phyloP scores from a whole-genome alignment of 1,140 invertebrate genomes.

The Pseudomyrmex sp. region DNA sequence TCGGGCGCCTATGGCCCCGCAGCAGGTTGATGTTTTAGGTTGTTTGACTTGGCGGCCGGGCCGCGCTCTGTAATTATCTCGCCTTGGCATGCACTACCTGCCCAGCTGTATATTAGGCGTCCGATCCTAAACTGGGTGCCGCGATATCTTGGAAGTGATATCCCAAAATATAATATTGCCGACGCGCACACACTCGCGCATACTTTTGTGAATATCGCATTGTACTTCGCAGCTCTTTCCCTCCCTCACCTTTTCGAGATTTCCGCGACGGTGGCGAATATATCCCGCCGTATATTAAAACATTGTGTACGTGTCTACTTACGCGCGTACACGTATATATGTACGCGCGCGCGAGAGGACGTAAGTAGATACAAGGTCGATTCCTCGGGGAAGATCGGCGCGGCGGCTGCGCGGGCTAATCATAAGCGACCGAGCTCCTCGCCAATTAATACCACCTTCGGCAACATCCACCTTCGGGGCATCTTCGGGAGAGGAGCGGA shows the following conservation, averaged over 20 bases:
- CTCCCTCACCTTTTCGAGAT: not conserved
- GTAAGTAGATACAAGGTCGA: conserved; percentile 45
- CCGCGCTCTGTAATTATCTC: conserved; percentile 85
- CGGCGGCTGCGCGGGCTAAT: conserved; percentile 81
- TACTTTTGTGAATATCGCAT: too few relatives aligned
- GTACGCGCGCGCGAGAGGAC: conserved; percentile 11
- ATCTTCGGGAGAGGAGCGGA: not conserved
- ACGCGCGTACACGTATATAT: too few relatives aligned
- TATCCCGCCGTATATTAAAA: not conserved
- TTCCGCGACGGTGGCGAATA: not conserved
- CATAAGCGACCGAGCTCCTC: conserved; percentile 79
- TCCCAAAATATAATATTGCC: not conserved
- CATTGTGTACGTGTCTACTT: too few relatives aligned
- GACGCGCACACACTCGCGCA: not conserved
- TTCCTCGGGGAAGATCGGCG: conserved; percentile 66
- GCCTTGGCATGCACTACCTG: conserved; percentile 84
- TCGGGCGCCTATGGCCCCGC: conserved; percentile 79
- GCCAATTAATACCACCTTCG: conserved; percentile 83
- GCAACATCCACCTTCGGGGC: conserved; percentile 72
- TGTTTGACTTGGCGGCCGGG: conserved; percentile 84
- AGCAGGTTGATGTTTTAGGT: conserved; percentile 83
- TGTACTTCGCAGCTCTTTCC: too few relatives aligned
- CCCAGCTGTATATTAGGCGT: conserved; percentile 77
- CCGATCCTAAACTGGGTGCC: conserved; percentile 48
- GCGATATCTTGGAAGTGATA: conserved; percentile 33